Base-by-base conservation (phyloP, 2,888 invertebrate species). In the Phortica okadai region DNA sequence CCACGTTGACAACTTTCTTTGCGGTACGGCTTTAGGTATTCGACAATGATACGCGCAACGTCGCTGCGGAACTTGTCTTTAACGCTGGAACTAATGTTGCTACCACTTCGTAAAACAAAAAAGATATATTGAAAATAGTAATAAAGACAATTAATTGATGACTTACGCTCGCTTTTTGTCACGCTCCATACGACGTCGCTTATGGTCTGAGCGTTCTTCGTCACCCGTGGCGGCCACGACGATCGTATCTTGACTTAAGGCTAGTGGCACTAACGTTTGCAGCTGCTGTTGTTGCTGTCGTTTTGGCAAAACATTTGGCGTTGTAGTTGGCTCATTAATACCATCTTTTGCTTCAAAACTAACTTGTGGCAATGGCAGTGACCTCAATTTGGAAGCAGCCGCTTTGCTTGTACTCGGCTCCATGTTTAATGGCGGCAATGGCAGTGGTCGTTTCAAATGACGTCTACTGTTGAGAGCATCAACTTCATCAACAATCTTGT, bases 1-100 rank as follows among this genome's bases (percentile, higher is more conserved):
- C 97, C 99, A 79, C 94, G 93, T 83, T 94, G 94, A 87, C 98
- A 99, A 81, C 95, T 96, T 0, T 95, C 94, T 88, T 96, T 96
- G 74, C 97, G 93, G 92, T 96, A 99, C 0, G 97, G 97, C 97
- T 92, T 97, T 77, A 99, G 93, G 88, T 96, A 96, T 77, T 95
- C 94, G 81, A 97, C 96, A 93, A 97, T 96, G 42, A 96, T 95
- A 66, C 95, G 94, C 14, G 96, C 95, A 94, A 95, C 95, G 85
- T 93, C 94, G 83, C 94, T 93, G 74, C 97, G 93, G 92, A 98
- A 98, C 83, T 94, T 94, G 87, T 98, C 98, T 92, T 97, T 97
- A 80, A 96, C 95, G 89, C 94, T 94, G 11, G 70, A 70, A 70
- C 25, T 50, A 14, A 70, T 70, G 25, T 70, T 5, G 10, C 54